Evolutionary conservation across 2,888 invertebrate genomes (phyloP).

Genomic region (Tryphoninae sp.): DNA sequence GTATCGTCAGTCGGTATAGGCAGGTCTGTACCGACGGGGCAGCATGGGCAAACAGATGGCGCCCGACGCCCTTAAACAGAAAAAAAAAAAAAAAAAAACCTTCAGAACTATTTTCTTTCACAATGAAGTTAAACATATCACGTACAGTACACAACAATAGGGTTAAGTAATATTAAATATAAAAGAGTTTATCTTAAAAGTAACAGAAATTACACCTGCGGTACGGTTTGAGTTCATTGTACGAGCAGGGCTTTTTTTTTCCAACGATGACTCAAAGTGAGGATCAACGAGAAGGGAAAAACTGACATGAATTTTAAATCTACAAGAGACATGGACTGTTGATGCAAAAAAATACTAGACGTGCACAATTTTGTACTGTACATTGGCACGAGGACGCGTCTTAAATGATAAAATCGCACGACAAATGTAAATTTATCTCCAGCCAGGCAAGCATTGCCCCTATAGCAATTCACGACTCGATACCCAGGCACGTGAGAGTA

Average conservation of each 20-base stretch:
- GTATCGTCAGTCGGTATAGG: too few relatives aligned
- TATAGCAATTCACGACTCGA: constrained; percentile 19
- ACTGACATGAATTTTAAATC: constrained; percentile 27
- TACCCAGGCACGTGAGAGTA: constrained; percentile 58
- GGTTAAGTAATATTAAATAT: too few relatives aligned
- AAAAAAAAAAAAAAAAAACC: too few relatives aligned
- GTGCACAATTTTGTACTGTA: constrained; percentile 40
- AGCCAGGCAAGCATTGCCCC: constrained; percentile 3
- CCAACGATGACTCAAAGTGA: constrained; percentile 18
- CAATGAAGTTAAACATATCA: too few relatives aligned
- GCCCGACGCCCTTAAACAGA: too few relatives aligned
- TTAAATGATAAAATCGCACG: constrained; percentile 41
- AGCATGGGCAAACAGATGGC: too few relatives aligned
- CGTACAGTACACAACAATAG: too few relatives aligned
- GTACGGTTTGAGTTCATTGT: too few relatives aligned
- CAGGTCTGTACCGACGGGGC: too few relatives aligned
- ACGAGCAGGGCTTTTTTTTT: not conserved
- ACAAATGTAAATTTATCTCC: constrained; percentile 41
- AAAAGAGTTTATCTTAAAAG: too few relatives aligned
- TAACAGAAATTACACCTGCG: too few relatives aligned
- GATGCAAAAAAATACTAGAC: not conserved
- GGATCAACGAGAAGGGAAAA: not conserved
- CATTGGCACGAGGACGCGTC: constrained; percentile 40
- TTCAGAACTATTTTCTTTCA: too few relatives aligned
- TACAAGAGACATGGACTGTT: not conserved